Base-by-base conservation (phyloP, 2,797 vertebrate genomes). In the Streptopelia turtur region DNA sequence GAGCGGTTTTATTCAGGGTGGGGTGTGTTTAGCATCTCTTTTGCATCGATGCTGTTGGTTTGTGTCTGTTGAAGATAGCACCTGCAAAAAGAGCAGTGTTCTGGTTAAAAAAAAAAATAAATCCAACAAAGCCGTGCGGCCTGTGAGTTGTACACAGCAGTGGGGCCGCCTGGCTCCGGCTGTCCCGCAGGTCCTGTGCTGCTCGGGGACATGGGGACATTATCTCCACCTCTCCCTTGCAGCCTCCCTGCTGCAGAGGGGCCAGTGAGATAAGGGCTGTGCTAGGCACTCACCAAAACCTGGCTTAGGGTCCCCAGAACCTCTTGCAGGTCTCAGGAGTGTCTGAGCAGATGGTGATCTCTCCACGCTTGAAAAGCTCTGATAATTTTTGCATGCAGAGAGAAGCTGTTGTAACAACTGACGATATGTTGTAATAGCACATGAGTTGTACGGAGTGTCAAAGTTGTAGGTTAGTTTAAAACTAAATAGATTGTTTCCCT, bases 401-500 rank as follows among this genome's bases (percentile, higher is more conserved):
- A 43, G 55, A 30, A 52, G 64, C 61, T 63, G 4, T 68, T 76
- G 55, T 28, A 63, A 56, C 28, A 31, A 6, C 18, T 6, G 53
- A 7, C 7, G 43, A 3, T 35, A 7, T 0, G 2, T 41, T 39
- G 72, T 27, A 27, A 22, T 8, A 57, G 28, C 79, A 33, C 33
- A 8, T 0, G 6, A 10, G 31, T 22, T 45, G n/a, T 8, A 6
- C 1, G 1, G 37, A 12, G 39, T 8, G 61, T 43, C 47, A 4
- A 7, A 37, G 50, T 15, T 22, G 69, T 15, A 31, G 61, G 28
- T 30, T 53, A n/a, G 49, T 41, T 92, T 52, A 77, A 64, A 68
- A 77, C 49, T 10, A 50, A 57, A 16, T 14, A n/a, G 30, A 6
- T 39, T 4, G 1, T 8, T 24, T 69, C 65, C 4, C 43, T 45